A percentile compares a stretch with the other conserved stretches of the same genome.
phyloP scores from a whole-genome alignment of 2,888 invertebrate species.

The Mactromeris polynyma region DNA sequence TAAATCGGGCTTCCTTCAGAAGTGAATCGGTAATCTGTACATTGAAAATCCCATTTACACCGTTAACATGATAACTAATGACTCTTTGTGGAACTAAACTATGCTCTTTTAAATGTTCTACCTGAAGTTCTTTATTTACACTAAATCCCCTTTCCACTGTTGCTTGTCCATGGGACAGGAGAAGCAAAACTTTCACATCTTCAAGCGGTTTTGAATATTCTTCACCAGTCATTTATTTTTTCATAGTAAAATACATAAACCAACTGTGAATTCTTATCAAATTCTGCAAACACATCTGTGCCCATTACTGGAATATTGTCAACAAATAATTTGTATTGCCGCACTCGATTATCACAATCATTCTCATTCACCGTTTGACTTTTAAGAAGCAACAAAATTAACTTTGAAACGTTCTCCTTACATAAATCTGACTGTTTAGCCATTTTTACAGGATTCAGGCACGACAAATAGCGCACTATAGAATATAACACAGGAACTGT shows the following conservation, averaged over 20 bases:
- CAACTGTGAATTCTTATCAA: slow-evolving; percentile 1
- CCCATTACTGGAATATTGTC: slow-evolving; percentile 22
- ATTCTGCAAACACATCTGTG: background rate
- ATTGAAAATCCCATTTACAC: slow-evolving; percentile 32
- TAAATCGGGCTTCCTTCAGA: slow-evolving; percentile 6
- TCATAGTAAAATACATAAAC: slow-evolving; percentile 16
- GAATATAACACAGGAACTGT: slow-evolving; percentile 28
- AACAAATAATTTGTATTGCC: background rate
- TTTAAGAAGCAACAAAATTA: background rate
- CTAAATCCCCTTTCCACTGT: slow-evolving; percentile 49
- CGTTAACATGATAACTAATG: slow-evolving; percentile 41
- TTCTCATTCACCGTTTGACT: background rate
- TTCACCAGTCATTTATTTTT: background rate
- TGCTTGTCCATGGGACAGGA: slow-evolving; percentile 44
- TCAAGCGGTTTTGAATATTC: slow-evolving; percentile 3
- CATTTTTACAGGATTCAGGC: slow-evolving; percentile 12
- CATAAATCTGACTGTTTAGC: background rate
- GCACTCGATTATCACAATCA: background rate
- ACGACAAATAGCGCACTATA: slow-evolving; percentile 18
- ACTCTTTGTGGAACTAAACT: slow-evolving; percentile 44
- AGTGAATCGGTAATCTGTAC: background rate
- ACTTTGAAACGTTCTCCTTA: background rate
- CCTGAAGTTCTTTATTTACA: slow-evolving; percentile 51
- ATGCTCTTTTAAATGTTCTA: slow-evolving; percentile 48
- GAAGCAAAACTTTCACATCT: slow-evolving; percentile 31